A percentile compares a stretch with the other conserved stretches of the same genome.
phyloP scores from a whole-genome alignment of 1,140 invertebrate species.

The Trichonephila inaurata region DNA sequence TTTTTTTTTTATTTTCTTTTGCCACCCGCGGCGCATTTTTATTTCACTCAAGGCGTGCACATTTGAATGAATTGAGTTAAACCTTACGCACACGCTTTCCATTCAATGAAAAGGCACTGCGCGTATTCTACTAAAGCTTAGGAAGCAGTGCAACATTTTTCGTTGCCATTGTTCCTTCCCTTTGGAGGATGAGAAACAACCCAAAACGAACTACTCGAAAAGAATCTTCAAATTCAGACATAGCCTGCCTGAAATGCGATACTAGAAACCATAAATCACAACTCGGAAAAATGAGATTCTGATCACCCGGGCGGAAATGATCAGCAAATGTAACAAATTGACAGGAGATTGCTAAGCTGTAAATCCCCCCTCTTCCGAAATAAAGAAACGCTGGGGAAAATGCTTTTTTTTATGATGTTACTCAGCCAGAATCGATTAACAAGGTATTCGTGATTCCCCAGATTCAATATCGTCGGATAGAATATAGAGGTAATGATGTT shows the following conservation, averaged over 20 bases:
- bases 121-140: background rate
- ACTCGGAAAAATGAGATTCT: conserved; percentile 44
- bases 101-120: background rate
- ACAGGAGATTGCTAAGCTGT: conserved; percentile 50
- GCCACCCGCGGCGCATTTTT: background rate
- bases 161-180: background rate
- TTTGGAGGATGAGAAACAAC: background rate
- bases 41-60: background rate
- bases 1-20: background rate
- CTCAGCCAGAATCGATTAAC: conserved; percentile 28
- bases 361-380: conserved; percentile 21
- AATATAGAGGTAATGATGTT: conserved; percentile 13
- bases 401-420: background rate
- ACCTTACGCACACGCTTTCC: background rate
- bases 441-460: background rate
- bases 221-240: background rate
- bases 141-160: background rate
- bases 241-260: conserved; percentile 7
- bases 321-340: conserved; percentile 58
- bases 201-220: background rate
- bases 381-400: background rate
- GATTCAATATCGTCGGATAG: conserved; percentile 21
- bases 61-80: background rate
- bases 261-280: conserved; percentile 42
- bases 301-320: conserved; percentile 31